Evolutionary conservation across 23 tunicate genomes (phyloP).

Genomic region (Clavelina lepadiformis): DNA sequence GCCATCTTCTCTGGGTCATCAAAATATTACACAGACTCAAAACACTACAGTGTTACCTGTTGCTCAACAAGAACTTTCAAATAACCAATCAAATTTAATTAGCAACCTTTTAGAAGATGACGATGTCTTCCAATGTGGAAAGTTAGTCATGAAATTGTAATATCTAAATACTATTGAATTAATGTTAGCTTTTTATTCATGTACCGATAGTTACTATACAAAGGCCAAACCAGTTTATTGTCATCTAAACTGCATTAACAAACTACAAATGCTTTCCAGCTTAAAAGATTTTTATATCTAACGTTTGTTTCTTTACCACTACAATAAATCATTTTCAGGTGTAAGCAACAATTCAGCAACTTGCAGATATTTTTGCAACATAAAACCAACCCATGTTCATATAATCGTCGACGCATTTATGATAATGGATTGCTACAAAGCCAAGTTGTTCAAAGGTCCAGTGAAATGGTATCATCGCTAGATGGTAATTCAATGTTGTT

Average conservation of each 20-base stretch:
- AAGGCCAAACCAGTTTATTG: background rate
- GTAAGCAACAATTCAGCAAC: slow-evolving; percentile 36
- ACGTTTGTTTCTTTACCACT: background rate
- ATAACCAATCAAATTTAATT: background rate
- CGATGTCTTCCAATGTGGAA: slow-evolving; percentile 8
- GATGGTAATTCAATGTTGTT: background rate
- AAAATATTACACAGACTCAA: background rate
- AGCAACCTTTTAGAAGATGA: background rate
- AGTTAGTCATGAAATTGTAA: too few relatives aligned
- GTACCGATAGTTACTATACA: too few relatives aligned
- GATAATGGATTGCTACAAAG: background rate
- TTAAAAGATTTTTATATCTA: too few relatives aligned
- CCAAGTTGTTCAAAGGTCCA: background rate
- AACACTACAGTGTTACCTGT: background rate
- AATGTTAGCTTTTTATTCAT: too few relatives aligned
- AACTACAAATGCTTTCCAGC: too few relatives aligned
- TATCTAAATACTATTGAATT: too few relatives aligned
- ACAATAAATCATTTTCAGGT: slow-evolving; percentile 1
- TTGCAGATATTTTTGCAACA: slow-evolving; percentile 27
- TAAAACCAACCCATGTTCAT: slow-evolving; percentile 10
- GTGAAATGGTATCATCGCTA: background rate
- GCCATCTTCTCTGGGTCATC: background rate
- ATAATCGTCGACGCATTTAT: background rate
- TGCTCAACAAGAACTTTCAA: background rate
- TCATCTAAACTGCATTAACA: background rate